Percentiles rank a stretch among this genome's conserved stretches.
These are phyloP conservation scores for Pocillopora meandrina DNA, from an alignment of 92 coral and sea anemone genomes.

Conservation along the genomic window DNA sequence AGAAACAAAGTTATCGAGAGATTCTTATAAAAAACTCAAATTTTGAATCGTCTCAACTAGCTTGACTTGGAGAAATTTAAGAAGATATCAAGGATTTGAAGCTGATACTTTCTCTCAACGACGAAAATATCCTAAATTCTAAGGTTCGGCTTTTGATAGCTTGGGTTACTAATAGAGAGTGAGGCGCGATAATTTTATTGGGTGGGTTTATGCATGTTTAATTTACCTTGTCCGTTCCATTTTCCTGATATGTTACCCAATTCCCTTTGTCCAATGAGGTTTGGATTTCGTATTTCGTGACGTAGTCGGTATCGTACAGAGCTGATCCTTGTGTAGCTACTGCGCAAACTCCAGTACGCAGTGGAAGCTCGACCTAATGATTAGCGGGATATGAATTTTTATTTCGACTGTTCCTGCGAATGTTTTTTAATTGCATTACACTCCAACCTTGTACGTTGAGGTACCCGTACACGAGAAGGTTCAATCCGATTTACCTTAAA, in stretches of 20 bases:
- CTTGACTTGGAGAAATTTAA: too few species aligned
- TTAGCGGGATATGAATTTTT: not conserved
- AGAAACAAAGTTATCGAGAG: not conserved
- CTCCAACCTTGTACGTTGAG: not conserved
- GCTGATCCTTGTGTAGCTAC: conserved; percentile 55
- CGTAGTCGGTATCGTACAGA: conserved; percentile 34
- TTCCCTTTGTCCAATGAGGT: conserved; percentile 42
- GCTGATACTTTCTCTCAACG: too few species aligned
- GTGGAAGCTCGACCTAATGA: conserved; percentile 37
- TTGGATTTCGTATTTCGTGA: conserved; percentile 41
- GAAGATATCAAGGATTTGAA: too few species aligned
- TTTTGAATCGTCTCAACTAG: too few species aligned
- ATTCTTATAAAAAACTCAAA: too few species aligned
- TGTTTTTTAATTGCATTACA: not conserved
- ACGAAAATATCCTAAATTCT: too few species aligned
- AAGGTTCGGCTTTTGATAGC: too few species aligned
- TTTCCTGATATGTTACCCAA: conserved; percentile 44
- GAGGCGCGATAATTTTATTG: too few species aligned
- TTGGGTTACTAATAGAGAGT: too few species aligned
- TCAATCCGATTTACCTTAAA: too few species aligned
- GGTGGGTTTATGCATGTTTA: not conserved
- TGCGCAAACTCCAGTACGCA: conserved; percentile 44
- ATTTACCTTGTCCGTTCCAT: conserved; percentile 37
- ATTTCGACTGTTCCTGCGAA: too few species aligned
- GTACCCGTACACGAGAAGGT: too few species aligned